phyloP scores from a whole-genome alignment of 2,113 vertebrate species.

The Crotophaga sulcirostris region DNA sequence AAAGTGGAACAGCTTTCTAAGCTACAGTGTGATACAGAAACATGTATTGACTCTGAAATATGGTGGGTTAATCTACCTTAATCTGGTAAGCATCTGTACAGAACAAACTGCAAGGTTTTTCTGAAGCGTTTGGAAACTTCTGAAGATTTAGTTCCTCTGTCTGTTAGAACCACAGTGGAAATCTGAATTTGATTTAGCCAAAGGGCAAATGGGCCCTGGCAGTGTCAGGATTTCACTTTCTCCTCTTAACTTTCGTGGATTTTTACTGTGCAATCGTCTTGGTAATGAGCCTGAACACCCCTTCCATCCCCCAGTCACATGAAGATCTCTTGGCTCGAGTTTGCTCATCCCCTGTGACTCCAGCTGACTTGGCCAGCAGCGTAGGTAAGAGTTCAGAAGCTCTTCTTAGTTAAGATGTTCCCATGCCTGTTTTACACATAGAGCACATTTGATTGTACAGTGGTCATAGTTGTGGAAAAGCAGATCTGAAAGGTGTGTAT shows the following conservation, averaged over 20 bases:
- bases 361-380: neutral
- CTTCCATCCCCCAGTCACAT: neutral
- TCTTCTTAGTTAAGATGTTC: neutral
- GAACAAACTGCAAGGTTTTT: neutral
- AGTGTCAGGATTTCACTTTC: neutral
- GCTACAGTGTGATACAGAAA: neutral
- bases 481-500: neutral
- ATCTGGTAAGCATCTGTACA: neutral
- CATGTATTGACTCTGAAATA: neutral
- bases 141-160: neutral
- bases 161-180: neutral
- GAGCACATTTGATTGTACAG: neutral
- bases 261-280: neutral
- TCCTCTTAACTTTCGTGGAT: fast-evolving
- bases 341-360: neutral
- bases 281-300: neutral
- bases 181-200: neutral
- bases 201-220: neutral
- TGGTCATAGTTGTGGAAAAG: neutral
- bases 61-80: neutral
- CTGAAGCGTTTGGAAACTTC: neutral
- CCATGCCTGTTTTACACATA: neutral
- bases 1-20: neutral
- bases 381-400: neutral
- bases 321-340: neutral